Conservation (phyloP, 2,113 vertebrate species). For the Dicerorhinus sumatrensis region DNA sequence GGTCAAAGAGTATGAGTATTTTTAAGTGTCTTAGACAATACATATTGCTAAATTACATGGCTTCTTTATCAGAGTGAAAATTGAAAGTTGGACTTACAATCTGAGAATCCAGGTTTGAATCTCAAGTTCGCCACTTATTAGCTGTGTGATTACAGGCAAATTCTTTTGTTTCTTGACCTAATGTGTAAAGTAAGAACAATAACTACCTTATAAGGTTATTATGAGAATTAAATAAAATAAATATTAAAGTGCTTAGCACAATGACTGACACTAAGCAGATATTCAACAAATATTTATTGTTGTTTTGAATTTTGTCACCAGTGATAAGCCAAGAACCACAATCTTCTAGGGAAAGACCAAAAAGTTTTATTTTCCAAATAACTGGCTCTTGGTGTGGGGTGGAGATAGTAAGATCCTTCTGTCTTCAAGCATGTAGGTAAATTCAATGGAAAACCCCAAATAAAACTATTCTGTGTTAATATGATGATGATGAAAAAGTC, state of each 20-base stretch:
- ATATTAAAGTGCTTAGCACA: neutral
- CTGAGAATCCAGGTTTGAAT: neutral
- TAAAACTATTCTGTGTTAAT: neutral
- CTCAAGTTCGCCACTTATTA: neutral
- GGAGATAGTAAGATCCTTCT: neutral
- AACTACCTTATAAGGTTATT: neutral
- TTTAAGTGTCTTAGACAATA: slow-evolving; percentile 10
- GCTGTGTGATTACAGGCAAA: neutral
- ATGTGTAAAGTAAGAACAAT: neutral
- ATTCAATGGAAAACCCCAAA: neutral
- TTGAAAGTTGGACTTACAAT: neutral
- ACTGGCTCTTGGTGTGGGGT: neutral
- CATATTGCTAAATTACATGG: neutral
- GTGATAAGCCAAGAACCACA: neutral
- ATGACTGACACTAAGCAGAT: neutral
- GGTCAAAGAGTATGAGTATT: neutral
- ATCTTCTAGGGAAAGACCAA: neutral
- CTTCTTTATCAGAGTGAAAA: neutral
- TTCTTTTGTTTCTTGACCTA: neutral
- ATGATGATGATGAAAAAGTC: neutral
- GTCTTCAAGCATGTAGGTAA: neutral
- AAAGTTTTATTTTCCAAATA: slow-evolving; percentile 19
- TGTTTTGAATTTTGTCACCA: neutral
- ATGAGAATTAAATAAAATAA: neutral
- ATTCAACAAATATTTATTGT: neutral